These are phyloP conservation scores for Bedellia somnulentella DNA, from an alignment of 2,888 invertebrate species.

Conservation along the genomic window DNA sequence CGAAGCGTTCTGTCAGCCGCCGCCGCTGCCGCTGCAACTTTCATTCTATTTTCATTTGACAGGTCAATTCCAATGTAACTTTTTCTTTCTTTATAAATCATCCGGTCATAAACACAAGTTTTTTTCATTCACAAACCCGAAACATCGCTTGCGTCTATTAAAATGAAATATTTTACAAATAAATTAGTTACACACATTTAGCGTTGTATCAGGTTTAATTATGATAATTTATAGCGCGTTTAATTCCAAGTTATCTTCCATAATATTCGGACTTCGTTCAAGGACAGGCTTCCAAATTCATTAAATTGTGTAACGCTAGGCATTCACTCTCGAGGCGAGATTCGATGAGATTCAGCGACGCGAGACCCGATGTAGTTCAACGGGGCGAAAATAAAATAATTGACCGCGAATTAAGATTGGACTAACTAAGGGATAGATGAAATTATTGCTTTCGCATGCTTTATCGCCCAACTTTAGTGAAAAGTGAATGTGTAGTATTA, in stretches of 20 bases:
- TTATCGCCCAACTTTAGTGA: too few species aligned
- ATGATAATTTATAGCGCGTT: constrained; percentile 14
- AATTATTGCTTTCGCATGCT: too few species aligned
- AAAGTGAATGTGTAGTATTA: too few species aligned
- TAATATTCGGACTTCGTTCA: constrained; percentile 17
- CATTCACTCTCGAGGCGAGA: too few species aligned
- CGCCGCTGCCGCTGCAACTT: constrained; percentile 10
- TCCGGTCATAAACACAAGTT: not conserved
- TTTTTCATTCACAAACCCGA: constrained; percentile 19
- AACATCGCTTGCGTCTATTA: constrained; percentile 1
- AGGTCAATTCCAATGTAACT: constrained; percentile 13
- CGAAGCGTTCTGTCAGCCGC: constrained; percentile 8
- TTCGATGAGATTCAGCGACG: too few species aligned
- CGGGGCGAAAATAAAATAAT: too few species aligned
- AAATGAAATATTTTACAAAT: constrained; percentile 17
- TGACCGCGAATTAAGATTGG: too few species aligned
- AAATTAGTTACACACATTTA: constrained; percentile 18
- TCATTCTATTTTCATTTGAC: constrained; percentile 21
- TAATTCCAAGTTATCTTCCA: constrained; percentile 17
- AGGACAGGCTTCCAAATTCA: too few species aligned
- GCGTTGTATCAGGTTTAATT: constrained; percentile 17
- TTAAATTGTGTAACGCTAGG: too few species aligned
- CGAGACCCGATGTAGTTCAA: too few species aligned
- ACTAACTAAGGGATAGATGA: too few species aligned
- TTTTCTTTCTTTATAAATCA: constrained; percentile 6